Percentiles rank a stretch among this genome's conserved stretches.
These are phyloP conservation scores for Conchocele bisecta DNA, from an alignment of 2,888 invertebrate genomes.

Conservation along the genomic window DNA sequence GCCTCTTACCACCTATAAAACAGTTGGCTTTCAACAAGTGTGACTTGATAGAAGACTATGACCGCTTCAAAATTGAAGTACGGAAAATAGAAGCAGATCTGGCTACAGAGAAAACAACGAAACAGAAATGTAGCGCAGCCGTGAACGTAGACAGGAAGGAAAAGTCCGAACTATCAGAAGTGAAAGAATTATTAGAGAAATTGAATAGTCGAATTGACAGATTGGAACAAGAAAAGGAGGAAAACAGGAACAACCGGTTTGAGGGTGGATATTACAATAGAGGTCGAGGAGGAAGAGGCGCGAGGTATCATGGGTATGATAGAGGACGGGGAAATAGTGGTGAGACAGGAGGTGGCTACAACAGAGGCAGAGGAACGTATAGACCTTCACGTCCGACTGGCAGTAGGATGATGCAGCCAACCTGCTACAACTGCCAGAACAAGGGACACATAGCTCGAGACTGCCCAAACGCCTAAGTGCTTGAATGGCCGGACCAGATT, in stretches of 20 bases:
- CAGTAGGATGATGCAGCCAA: constrained; percentile 2
- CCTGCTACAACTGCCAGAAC: constrained; percentile 12
- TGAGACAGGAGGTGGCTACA: not conserved
- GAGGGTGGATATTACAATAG: not conserved
- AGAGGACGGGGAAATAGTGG: not conserved
- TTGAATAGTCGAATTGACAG: constrained; percentile 19
- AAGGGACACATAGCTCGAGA: constrained; percentile 16
- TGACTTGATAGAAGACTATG: constrained; percentile 20
- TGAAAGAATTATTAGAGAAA: constrained; percentile 12
- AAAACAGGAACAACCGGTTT: not conserved
- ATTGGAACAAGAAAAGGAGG: constrained; percentile 7
- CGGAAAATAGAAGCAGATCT: constrained; percentile 23
- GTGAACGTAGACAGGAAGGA: not conserved
- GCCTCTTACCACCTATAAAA: constrained; percentile 15
- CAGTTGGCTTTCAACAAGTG: constrained; percentile 20
- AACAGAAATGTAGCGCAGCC: not conserved
- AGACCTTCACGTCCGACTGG: constrained; percentile 1
- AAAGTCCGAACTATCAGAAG: constrained; percentile 21
- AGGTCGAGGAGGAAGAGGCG: not conserved
- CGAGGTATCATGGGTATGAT: not conserved
- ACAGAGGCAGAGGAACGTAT: not conserved
- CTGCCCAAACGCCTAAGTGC: constrained; percentile 34
- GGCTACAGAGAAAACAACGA: not conserved
- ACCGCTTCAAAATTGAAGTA: constrained; percentile 30
- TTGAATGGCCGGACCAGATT: constrained; percentile 3